Evolutionary conservation across 2,113 vertebrate species (phyloP).

Genomic region (Neotoma lepida): DNA sequence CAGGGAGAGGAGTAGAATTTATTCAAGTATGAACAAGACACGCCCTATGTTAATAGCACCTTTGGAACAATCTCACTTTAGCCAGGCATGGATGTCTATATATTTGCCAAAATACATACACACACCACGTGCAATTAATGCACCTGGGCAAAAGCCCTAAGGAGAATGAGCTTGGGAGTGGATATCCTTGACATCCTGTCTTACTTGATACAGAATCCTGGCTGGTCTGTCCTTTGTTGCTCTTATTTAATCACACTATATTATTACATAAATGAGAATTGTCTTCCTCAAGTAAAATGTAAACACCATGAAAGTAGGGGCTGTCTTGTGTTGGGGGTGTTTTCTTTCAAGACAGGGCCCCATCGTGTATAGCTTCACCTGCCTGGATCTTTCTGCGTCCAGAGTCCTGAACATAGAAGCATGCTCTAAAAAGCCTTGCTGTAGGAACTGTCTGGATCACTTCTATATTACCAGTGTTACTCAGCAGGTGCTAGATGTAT

Average conservation of each 20-base stretch:
- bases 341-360: not conserved
- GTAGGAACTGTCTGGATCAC: not conserved
- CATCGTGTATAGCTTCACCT: not conserved
- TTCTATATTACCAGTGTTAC: not conserved
- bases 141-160: not conserved
- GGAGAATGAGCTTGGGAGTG: not conserved
- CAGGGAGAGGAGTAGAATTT: not conserved
- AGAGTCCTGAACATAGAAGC: not conserved
- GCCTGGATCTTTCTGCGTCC: not conserved
- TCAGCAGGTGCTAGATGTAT: not conserved
- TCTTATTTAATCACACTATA: not conserved
- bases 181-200: not conserved
- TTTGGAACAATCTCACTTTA: constrained; percentile 33
- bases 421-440: too few relatives aligned
- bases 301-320: not conserved
- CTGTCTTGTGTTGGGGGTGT: not conserved
- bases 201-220: not conserved
- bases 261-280: not conserved
- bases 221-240: constrained; percentile 7
- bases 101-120: constrained; percentile 10
- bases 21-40: constrained; percentile 23
- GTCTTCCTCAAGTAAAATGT: not conserved
- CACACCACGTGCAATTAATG: not conserved
- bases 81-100: not conserved
- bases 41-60: constrained; percentile 35